Evolutionary conservation across 1,140 invertebrate species (phyloP), one percentile per base, ranked within the genome.

Genomic region (Zaprionus davidi): DNA sequence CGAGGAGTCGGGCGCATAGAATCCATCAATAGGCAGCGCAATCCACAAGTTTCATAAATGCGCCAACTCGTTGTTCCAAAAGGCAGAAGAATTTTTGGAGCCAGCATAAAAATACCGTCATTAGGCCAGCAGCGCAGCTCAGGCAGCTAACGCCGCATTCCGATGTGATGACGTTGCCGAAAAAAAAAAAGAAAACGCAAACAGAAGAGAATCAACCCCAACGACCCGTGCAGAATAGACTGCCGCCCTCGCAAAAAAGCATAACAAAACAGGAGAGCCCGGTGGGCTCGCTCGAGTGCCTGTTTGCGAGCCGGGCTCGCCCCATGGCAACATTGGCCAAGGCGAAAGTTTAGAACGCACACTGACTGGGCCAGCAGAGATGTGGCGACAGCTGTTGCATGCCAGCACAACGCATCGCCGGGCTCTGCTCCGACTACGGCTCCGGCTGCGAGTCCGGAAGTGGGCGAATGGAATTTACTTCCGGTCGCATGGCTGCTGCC

Each of bases 291-390:
- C 34, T 72, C 15, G 62, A 36, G 55, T 46, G 55, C 31, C 31
- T 34, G 31, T 11, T 34, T 11, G 9, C 51, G 20, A 57, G 28
- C 15, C 22, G 56, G 22, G 58, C 59, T 63, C 51, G 76, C 76
- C 78, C 85, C 85, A 84, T 88, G 86, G 85, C 85, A 88, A 88
- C 85, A 88, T 85, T 79, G 62, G 83, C 83, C 63, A 78, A 77
- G 80, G 84, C 83, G 83, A 80, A 82, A 80, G 70, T 80, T 83
- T 77, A 84, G 84, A 56, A 86, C 83, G 83, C 80, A 70, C 55
- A 46, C 41, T 46, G 41, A 11, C 41, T 46, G 41, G 41, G 41
- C 41, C n/a, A 46, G 41, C 34, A 20, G 17, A 46, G 58, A 67
- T 74, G 85, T 81, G 88, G 53, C 20, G 72, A 22, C 88, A 91